Conservation (phyloP, 2,888 invertebrate species). For the Tenthredo amoena region DNA sequence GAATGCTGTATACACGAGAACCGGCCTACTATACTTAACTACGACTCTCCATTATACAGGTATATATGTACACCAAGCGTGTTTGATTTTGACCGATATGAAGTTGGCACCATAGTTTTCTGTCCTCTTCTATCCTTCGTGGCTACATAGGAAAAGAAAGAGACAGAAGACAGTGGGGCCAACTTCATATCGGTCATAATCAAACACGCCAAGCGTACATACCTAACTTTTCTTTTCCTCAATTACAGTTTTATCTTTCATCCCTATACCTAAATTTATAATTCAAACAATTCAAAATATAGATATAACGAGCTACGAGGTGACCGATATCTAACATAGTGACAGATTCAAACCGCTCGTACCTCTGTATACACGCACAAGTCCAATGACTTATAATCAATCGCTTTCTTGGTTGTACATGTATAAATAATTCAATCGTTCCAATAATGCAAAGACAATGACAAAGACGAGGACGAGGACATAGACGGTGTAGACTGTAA, state of each 20-base stretch:
- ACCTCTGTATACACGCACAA: not conserved
- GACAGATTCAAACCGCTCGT: conserved; percentile 12
- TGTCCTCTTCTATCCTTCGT: too few species aligned
- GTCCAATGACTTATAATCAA: conserved; percentile 5
- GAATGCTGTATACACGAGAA: not conserved
- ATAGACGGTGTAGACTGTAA: not conserved
- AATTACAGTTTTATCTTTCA: not conserved
- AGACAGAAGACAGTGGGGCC: too few species aligned
- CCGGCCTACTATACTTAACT: not conserved
- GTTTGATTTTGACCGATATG: too few species aligned
- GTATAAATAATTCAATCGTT: conserved; percentile 17
- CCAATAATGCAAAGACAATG: not conserved
- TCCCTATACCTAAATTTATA: not conserved
- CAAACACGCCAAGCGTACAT: too few species aligned
- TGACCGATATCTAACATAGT: not conserved
- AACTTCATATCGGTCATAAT: too few species aligned
- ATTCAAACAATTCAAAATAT: not conserved
- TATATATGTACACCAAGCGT: not conserved
- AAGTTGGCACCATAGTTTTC: too few species aligned
- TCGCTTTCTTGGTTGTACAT: not conserved
- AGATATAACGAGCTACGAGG: not conserved
- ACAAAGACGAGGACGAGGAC: not conserved
- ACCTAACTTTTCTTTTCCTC: not conserved
- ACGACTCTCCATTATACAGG: not conserved
- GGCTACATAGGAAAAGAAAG: too few species aligned